Evolutionary conservation across 2,797 vertebrate genomes (phyloP), one percentile per base, ranked within the genome.

Genomic region (Rachycentron canadum): DNA sequence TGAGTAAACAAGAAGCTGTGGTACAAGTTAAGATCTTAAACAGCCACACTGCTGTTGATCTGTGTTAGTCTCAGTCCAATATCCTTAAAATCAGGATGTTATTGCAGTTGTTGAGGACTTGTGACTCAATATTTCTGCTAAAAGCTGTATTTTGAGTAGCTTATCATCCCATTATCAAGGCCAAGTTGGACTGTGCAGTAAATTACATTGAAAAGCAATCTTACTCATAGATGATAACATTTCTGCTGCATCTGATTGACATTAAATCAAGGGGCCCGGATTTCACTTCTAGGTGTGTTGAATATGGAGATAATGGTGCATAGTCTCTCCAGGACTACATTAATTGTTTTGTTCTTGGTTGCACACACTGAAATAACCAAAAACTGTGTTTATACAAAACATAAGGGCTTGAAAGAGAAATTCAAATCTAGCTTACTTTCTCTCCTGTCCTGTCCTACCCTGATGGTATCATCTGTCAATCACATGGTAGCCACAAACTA

Each of bases 61-160:
- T 63, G 53, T 21, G 36, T 7, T n/a, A 49, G 45, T 66, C 53
- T 63, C 50, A 62, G 21, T 73, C 17, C 50, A 56, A 47, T 32
- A 72, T 64, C 56, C 26, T 50, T n/a, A 56, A 64, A 60, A 21
- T 40, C 34, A 56, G 49, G 40, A 69, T 69, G 69, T 72, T 61
- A 32, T 68, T 75, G 26, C 53, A 58, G 30, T 59, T 69, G 26
- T 68, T 59, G 19, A 73, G 61, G 73, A 41, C 36, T 65, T 53
- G 30, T 69, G 68, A 80, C 67, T 76, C 66, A 49, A 58, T 45
- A 11, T 73, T 65, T 25, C 43, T 19, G 36, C 58, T 82, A 72
- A 88, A 76, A 82, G 69, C 43, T 79, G 25, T 70, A 78, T 76
- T 85, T 82, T 76, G 72, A 76, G 52, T 36, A 21, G 19, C 25